phyloP scores from a whole-genome alignment of 2,888 invertebrate species.

The Chesias legatella region DNA sequence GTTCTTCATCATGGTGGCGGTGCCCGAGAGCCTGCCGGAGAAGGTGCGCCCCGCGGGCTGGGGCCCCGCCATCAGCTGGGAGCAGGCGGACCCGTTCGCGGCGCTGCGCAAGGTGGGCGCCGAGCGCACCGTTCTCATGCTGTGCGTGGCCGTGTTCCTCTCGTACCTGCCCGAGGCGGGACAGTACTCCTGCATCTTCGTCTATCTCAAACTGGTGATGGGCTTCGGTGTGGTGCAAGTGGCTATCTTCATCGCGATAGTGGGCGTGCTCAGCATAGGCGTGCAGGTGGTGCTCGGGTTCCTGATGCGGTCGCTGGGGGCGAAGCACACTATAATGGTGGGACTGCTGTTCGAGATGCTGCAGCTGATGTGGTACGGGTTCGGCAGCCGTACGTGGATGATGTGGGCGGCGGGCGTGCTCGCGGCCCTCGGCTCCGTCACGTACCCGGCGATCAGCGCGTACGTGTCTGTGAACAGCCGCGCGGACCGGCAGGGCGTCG shows the following conservation, averaged over 20 bases:
- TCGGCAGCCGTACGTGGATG: conserved; percentile 98
- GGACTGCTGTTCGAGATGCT: conserved; percentile 98
- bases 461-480: conserved; percentile 98
- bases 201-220: conserved; percentile 98
- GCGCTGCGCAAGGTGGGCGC: conserved; percentile 95
- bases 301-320: conserved; percentile 91
- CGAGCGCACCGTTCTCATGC: conserved; percentile 96
- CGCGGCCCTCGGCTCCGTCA: conserved; percentile 97
- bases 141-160: conserved; percentile 98
- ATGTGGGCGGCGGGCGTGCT: conserved; percentile 99
- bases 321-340: conserved; percentile 98
- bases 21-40: conserved; percentile 98
- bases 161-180: conserved; percentile 99
- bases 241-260: conserved; percentile 97
- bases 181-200: conserved; percentile 99
- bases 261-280: conserved; percentile 96
- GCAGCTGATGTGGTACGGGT: conserved; percentile 98
- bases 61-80: conserved; percentile 96
- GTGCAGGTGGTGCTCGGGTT: conserved; percentile 94
- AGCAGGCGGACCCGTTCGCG: conserved; percentile 98
- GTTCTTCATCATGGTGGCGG: conserved; percentile 98
- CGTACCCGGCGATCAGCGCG: conserved; percentile 99
- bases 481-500: conserved; percentile 97
- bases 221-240: conserved; percentile 97
- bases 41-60: conserved; percentile 89